Percentiles rank a stretch among this genome's conserved stretches.
Evolutionary conservation across 2,888 invertebrate species (phyloP).

Genomic region (Leucoma salicis): DNA sequence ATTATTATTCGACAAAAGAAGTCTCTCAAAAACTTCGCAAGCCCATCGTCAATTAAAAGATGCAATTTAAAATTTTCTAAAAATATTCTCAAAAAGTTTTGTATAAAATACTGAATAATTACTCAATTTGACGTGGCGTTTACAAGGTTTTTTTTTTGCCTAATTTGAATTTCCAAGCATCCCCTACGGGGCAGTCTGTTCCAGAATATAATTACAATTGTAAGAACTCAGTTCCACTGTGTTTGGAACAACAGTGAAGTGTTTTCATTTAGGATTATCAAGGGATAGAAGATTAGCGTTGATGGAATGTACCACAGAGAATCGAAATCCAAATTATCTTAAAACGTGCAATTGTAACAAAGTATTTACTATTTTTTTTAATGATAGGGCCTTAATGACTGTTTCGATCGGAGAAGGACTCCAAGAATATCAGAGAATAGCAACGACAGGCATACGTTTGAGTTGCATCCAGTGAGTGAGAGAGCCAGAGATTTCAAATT

Average conservation of each 20-base stretch:
- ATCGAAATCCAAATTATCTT: slow-evolving; percentile 4
- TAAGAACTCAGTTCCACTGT: slow-evolving; percentile 25
- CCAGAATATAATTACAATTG: slow-evolving; percentile 39
- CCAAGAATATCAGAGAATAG: no score
- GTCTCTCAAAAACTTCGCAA: background rate
- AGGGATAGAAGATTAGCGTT: slow-evolving; percentile 4
- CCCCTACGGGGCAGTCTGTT: slow-evolving; percentile 9
- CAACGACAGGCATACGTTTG: no score
- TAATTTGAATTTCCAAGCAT: slow-evolving; percentile 33
- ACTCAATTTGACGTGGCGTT: slow-evolving; percentile 20
- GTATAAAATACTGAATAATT: slow-evolving; percentile 1
- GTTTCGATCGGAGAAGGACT: no score
- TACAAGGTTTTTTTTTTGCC: slow-evolving; percentile 23
- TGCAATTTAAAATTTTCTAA: background rate
- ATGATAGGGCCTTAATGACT: no score
- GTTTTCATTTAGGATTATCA: slow-evolving; percentile 12
- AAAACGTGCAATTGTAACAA: background rate
- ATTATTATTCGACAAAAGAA: background rate
- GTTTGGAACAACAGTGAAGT: slow-evolving; percentile 9
- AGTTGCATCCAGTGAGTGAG: no score
- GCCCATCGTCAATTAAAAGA: background rate
- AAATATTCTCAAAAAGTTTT: background rate
- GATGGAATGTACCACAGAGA: slow-evolving; percentile 5
- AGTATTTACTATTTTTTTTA: no score
- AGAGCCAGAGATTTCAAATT: no score